Evolutionary conservation across 2,113 vertebrate species (phyloP).

Genomic region (Pampusana beccarii): DNA sequence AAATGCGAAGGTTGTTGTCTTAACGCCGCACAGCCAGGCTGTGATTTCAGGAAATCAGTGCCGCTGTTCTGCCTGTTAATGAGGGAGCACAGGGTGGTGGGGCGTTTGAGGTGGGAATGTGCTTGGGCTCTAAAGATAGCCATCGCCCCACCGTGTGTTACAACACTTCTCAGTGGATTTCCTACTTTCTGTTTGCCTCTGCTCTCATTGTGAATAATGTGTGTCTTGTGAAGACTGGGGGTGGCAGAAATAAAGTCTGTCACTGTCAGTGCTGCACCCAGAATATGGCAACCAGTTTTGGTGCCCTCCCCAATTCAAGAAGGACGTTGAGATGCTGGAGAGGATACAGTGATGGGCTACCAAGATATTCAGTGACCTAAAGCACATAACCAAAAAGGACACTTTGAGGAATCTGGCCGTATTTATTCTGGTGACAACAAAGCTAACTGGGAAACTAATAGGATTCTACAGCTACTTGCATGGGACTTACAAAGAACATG

Average conservation of each 20-base stretch:
- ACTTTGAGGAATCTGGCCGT: not conserved
- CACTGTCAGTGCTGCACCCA: not conserved
- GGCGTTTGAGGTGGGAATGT: rapidly evolving
- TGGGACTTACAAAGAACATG: not conserved
- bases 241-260: not conserved
- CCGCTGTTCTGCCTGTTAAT: not conserved
- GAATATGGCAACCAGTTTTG: not conserved
- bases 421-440: not conserved
- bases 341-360: not conserved
- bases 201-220: not conserved
- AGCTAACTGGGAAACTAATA: not conserved
- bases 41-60: not conserved
- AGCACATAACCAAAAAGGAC: not conserved
- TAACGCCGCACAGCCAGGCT: not conserved
- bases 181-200: not conserved
- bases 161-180: not conserved
- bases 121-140: not conserved
- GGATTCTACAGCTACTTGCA: not conserved
- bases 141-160: not conserved
- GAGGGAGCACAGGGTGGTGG: not conserved
- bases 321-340: not conserved
- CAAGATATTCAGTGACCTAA: not conserved
- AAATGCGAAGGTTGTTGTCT: not conserved
- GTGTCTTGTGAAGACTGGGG: not conserved
- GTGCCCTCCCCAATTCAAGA: not conserved